phyloP scores from a whole-genome alignment of 2,888 invertebrate species.

The Oscheius onirici region DNA sequence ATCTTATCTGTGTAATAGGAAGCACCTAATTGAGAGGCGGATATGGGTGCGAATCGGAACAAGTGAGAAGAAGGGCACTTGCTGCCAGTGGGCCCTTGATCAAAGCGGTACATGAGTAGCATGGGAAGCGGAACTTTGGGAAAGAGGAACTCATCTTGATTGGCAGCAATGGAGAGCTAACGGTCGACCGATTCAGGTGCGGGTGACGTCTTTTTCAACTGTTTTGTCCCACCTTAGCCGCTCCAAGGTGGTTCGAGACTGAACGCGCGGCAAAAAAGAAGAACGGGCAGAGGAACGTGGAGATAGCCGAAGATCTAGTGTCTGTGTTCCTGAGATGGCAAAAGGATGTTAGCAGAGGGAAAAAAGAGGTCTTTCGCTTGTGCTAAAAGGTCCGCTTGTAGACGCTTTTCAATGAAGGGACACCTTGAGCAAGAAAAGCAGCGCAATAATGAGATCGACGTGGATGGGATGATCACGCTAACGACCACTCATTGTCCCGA shows the following conservation, averaged over 20 bases:
- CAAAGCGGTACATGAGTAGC: too few species aligned
- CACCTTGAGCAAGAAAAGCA: neutral
- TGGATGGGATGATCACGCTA: neutral
- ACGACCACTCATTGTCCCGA: too few species aligned
- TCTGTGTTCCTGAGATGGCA: neutral
- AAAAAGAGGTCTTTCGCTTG: neutral
- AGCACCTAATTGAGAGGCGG: too few species aligned
- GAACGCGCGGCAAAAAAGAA: constrained; percentile 28
- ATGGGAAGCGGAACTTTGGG: too few species aligned
- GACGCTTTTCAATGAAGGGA: neutral
- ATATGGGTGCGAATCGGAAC: too few species aligned
- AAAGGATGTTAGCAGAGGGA: neutral
- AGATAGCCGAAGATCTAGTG: neutral
- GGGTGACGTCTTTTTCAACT: constrained; percentile 29
- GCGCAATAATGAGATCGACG: neutral
- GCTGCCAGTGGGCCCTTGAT: too few species aligned
- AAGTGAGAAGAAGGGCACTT: too few species aligned
- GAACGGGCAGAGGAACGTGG: constrained; percentile 4
- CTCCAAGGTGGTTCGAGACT: constrained; percentile 34
- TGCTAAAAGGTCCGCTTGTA: neutral
- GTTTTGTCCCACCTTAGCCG: constrained; percentile 32
- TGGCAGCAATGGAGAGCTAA: too few species aligned
- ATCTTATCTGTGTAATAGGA: too few species aligned
- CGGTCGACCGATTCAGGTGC: neutral
- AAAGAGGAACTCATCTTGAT: too few species aligned